Base-by-base conservation (phyloP, 2,113 vertebrate species). In the Anser brachyrhynchus region DNA sequence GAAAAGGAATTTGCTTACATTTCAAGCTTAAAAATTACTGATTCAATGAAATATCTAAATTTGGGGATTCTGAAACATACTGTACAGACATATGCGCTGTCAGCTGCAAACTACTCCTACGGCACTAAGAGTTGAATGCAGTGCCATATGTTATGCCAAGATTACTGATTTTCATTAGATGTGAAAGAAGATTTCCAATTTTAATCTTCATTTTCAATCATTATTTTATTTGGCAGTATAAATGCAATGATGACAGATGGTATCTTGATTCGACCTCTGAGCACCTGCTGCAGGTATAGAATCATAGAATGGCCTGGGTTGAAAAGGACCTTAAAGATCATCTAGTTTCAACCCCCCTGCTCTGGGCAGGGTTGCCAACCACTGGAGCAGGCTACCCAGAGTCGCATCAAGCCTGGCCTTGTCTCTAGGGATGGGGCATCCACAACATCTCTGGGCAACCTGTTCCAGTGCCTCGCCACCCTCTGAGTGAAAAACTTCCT, bases 201-300 rank as follows among this genome's bases (percentile, higher is more conserved):
- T 95, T 96, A 93, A 95, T 95, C 84, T 92, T 91, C 66, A 93
- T 95, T 95, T 94, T 87, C 87, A 93, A 96, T 86, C 74, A 96
- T 95, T 95, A 89, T 92, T 96, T 94, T 74, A 91, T 93, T 97
- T 89, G 87, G 69, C 87, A 95, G 94, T 75, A 70, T 82, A 92
- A 95, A 95, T 73, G 87, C 62, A 51, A 61, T n/a, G 43, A 93
- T 54, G 73, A 79, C 64, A 90, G 65, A 69, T 70, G 46, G 39
- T 76, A 82, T 76, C 78, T 85, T 75, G 54, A 87, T 41, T 81
- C 2, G 6, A 65, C 65, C 64, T 89, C 62, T 55, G 35, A 91
- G 71, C 49, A 91, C 74, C 81, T 95, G 66, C 67, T 89, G 49
- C 77, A 95, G 95, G 46, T 49, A 49, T 22, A 49, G 46, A 49